Base-by-base conservation (phyloP, 2,797 vertebrate genomes). In the Chiropotes sagulatus region DNA sequence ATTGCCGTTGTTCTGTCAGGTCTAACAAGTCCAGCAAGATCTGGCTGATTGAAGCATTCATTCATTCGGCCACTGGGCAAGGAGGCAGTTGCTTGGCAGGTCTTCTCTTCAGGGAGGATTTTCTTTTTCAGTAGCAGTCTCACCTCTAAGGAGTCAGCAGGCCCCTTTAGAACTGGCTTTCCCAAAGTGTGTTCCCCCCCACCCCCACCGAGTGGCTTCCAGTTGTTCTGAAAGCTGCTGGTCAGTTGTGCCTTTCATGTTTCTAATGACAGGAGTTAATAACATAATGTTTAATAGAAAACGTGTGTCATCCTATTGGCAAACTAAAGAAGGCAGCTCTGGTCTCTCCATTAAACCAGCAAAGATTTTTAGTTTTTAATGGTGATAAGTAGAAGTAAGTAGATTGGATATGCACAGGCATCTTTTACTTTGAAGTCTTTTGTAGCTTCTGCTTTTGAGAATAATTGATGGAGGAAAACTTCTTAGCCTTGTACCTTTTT, bases 1-100 rank as follows among this genome's bases (percentile, higher is more conserved):
- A 12, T 93, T 95, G 75, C 36, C 86, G 57, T 83, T 95, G 24
- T 91, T 96, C 94, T 50, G 61, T 96, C 90, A 95, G 39, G 94
- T 96, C 26, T 82, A 94, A 94, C 82, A 86, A 96, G 96, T 97
- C 73, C 67, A 86, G 88, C 78, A 85, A 95, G 88, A 78, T 84
- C 75, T 82, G 88, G 26, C 52, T 96, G 52, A 90, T 64, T 82
- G 79, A 75, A 86, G 48, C 39, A 80, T 58, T 96, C 57, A 96
- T 72, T 96, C 57, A 93, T 58, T 46, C 46, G 70, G 46, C 79
- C 52, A 82, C 26, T 90, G 57, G 90, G 61, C 64, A 92, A 94
- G 72, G 88, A 91, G 24, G 44, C 48, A 88, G 85, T 97, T 97
- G 81, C 73, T 75, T 90, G 19, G 2, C 90, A 93, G 76, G 19